Percentiles rank a stretch among this genome's conserved stretches.
Evolutionary conservation across 2,113 vertebrate genomes (phyloP).

Genomic region (Galemys pyrenaicus): DNA sequence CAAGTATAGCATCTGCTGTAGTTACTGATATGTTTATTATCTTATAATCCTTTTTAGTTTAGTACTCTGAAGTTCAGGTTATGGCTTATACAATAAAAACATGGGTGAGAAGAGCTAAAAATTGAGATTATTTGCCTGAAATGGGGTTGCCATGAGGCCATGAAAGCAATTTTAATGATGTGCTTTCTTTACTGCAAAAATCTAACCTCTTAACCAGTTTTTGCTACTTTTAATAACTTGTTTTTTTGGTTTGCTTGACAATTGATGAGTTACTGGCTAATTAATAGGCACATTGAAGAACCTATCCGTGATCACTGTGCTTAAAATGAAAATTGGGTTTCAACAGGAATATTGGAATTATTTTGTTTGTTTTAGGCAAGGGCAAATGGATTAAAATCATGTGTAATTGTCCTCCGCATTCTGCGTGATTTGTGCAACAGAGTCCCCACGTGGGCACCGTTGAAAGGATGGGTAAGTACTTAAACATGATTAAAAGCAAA

Average conservation of each 20-base stretch:
- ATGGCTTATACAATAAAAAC: slow-evolving; percentile 58
- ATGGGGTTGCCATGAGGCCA: slow-evolving; percentile 88
- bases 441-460: slow-evolving; percentile 96
- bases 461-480: slow-evolving; percentile 98
- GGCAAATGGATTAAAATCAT: slow-evolving; percentile 99
- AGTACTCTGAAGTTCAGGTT: slow-evolving; percentile 66
- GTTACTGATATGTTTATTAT: slow-evolving; percentile 55
- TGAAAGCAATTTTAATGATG: slow-evolving; percentile 89
- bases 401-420: slow-evolving; percentile 98
- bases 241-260: slow-evolving; percentile 84
- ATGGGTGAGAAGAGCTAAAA: slow-evolving; percentile 37
- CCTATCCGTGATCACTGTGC: slow-evolving; percentile 80
- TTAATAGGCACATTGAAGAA: slow-evolving; percentile 76
- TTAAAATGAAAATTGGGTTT: slow-evolving; percentile 79
- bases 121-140: slow-evolving; percentile 69
- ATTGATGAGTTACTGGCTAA: slow-evolving; percentile 77
- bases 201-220: slow-evolving; percentile 70
- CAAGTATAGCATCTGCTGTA: slow-evolving; percentile 25
- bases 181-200: slow-evolving; percentile 80
- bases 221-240: slow-evolving; percentile 60
- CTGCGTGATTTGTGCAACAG: slow-evolving; percentile 99
- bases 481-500: slow-evolving; percentile 53
- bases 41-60: slow-evolving; percentile 75
- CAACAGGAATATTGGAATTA: slow-evolving; percentile 83
- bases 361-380: slow-evolving; percentile 94